Percentiles rank a stretch among this genome's conserved stretches.
Conservation (phyloP, 1,140 invertebrate species). For the Penaeus japonicus region DNA sequence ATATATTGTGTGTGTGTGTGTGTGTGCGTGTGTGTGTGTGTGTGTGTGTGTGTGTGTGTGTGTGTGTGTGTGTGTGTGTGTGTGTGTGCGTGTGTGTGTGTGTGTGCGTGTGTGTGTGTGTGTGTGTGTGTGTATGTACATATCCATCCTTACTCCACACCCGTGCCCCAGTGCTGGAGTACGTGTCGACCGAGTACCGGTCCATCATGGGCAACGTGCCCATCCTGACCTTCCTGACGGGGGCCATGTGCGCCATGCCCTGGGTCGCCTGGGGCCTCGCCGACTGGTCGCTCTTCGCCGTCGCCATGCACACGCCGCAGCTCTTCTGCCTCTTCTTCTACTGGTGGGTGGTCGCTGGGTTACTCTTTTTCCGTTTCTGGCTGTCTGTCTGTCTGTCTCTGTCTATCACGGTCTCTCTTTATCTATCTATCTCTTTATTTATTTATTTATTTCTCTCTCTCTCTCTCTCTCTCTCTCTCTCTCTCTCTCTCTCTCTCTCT, state of each 20-base stretch:
- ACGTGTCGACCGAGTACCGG: slow-evolving; percentile 42
- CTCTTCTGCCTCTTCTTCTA: slow-evolving; percentile 17
- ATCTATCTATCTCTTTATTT: no score
- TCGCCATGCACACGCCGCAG: slow-evolving; percentile 28
- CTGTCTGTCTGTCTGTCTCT: background rate
- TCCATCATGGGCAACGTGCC: slow-evolving; percentile 42
- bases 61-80: background rate
- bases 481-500: no score
- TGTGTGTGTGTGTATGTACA: no score
- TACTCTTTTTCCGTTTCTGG: background rate
- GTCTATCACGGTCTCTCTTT: no score
- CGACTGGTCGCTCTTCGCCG: slow-evolving; percentile 18
- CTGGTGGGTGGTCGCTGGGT: background rate
- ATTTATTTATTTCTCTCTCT: no score
- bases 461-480: no score
- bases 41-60: background rate
- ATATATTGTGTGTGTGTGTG: background rate
- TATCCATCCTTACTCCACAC: no score
- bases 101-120: background rate
- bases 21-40: background rate
- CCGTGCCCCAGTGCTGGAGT: slow-evolving; percentile 26
- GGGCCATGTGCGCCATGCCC: slow-evolving; percentile 35
- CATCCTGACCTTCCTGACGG: slow-evolving; percentile 42
- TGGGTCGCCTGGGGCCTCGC: slow-evolving; percentile 18
- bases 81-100: background rate